Conservation (phyloP, 2,888 invertebrate genomes). For the Notodonta ziczac region DNA sequence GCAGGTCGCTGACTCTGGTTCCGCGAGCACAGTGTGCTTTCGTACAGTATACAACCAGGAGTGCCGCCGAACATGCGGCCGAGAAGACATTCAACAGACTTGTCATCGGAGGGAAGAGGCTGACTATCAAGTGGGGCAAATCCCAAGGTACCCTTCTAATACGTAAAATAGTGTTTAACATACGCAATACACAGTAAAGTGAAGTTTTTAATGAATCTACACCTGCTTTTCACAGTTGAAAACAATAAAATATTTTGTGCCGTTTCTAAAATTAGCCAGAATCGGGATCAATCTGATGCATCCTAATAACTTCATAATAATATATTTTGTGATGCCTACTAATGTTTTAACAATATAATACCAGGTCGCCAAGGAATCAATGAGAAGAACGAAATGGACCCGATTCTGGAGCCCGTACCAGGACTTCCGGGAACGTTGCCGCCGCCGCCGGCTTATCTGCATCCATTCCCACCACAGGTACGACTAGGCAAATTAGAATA, state of each 20-base stretch:
- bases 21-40: slow-evolving; percentile 98
- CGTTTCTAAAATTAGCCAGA: too few species aligned
- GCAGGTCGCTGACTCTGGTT: slow-evolving; percentile 92
- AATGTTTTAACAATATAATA: not conserved
- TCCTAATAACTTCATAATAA: too few species aligned
- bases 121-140: slow-evolving; percentile 99
- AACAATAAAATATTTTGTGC: too few species aligned
- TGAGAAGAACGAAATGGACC: slow-evolving; percentile 66
- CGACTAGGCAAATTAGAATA: not conserved
- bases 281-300: too few species aligned
- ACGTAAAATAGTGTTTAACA: too few species aligned
- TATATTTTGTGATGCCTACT: too few species aligned
- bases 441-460: slow-evolving; percentile 82
- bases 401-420: slow-evolving; percentile 81
- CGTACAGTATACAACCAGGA: slow-evolving; percentile 96
- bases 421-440: slow-evolving; percentile 86
- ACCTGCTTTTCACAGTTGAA: too few species aligned
- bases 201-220: too few species aligned
- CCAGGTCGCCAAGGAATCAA: slow-evolving; percentile 75
- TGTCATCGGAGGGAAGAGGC: slow-evolving; percentile 90
- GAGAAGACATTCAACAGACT: slow-evolving; percentile 98
- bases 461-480: slow-evolving; percentile 80
- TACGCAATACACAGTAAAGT: too few species aligned
- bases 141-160: slow-evolving; percentile 91
- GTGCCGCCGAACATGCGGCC: slow-evolving; percentile 96